Evolutionary conservation across 2,888 invertebrate species (phyloP), one percentile per base, ranked within the genome.

Genomic region (Calliopum simillimum): DNA sequence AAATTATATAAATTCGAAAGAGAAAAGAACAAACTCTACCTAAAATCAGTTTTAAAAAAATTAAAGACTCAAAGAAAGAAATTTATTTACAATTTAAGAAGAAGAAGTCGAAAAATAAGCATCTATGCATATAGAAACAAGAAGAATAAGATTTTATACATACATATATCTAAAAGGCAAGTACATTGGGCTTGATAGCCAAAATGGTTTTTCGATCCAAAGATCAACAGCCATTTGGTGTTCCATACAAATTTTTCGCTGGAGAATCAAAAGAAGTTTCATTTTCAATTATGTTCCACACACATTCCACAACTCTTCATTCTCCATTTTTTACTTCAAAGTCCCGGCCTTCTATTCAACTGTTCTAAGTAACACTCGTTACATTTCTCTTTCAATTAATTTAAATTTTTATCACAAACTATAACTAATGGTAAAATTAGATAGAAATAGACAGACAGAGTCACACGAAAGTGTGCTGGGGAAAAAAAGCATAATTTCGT

Each of bases 321-420:
- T 8, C 33, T 5, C 33, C 5, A 33, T 33, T 6, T 33, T 6
- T 33, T 33, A 33, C 33, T 33, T 33, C 5, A 33, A 33, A 33
- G 33, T 33, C 33, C 5, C 8, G 33, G 8, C 19, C 51, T 69
- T 53, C 19, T 25, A n/a, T 66, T 44, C 66, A 33, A 33, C 21
- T 16, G 13, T 12, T 14, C 46, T 67, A 19, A 61, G 63, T 56
- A 64, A 61, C 61, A 56, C 73, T 65, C 67, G 59, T 69, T 75
- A 76, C 68, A 70, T 70, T 71, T 73, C 75, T 75, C 76, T 76
- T 79, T 75, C 75, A 73, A 70, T 74, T 74, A 79, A 80, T 80
- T 81, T 77, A 80, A 79, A 76, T 79, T 79, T 81, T 82, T 84
- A 84, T 83, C 83, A 83, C 84, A 84, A 82, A 82, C 81, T 83